A percentile compares a stretch with the other conserved stretches of the same genome.
phyloP scores from a whole-genome alignment of 2,113 vertebrate species.

The Xenopus borealis region DNA sequence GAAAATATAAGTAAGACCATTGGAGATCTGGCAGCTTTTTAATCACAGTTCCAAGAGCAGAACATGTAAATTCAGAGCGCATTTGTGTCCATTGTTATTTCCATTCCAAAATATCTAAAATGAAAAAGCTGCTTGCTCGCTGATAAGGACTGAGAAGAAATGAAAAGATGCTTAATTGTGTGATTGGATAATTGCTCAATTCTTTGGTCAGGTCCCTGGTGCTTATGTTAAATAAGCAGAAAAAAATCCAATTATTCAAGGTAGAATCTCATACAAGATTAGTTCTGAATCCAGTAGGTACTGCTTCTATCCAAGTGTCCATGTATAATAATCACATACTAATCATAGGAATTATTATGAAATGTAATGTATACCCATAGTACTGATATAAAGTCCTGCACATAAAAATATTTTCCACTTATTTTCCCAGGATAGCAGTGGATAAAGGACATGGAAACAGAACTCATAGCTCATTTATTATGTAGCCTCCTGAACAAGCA shows the following conservation, averaged over 20 bases:
- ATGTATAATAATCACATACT: background rate
- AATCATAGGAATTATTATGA: no score
- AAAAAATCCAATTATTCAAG: constrained; percentile 26
- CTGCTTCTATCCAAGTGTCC: background rate
- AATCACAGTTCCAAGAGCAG: constrained; percentile 40
- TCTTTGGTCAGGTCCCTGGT: constrained; percentile 20
- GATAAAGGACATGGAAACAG: no score
- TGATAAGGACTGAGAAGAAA: constrained; percentile 33
- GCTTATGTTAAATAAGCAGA: constrained; percentile 20
- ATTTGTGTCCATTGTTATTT: constrained; percentile 12
- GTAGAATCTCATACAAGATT: background rate
- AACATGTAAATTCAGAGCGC: constrained; percentile 45
- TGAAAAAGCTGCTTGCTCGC: constrained; percentile 37
- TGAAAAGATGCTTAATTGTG: constrained; percentile 28
- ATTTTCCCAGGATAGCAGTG: no score
- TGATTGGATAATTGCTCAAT: constrained; percentile 29
- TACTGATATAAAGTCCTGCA: no score
- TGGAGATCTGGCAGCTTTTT: constrained; percentile 55
- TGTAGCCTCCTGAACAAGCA: no score
- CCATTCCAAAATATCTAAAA: constrained; percentile 37
- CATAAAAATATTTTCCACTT: no score
- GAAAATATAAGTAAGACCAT: constrained; percentile 55
- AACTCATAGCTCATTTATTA: no score
- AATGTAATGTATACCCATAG: no score
- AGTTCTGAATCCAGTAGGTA: background rate